Conservation (phyloP, 2,797 vertebrate species). For the Paguma larvata region DNA sequence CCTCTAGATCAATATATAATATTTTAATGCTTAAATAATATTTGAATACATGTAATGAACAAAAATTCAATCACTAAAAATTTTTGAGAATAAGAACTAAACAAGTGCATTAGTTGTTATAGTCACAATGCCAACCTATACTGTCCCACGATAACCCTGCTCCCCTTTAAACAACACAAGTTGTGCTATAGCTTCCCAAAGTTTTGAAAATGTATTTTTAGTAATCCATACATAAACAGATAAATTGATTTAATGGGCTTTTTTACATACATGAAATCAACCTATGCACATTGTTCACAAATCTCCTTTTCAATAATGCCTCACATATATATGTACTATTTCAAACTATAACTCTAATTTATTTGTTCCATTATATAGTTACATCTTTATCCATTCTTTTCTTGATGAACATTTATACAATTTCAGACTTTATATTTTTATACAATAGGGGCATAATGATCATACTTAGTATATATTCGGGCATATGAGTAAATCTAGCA, state of each 20-base stretch:
- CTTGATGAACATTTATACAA: not conserved
- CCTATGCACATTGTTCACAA: not conserved
- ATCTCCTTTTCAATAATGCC: not conserved
- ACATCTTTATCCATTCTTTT: not conserved
- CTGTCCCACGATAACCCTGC: not conserved
- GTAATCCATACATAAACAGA: not conserved
- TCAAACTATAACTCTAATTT: not conserved
- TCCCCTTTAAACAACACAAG: not conserved
- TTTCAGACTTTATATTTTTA: not conserved
- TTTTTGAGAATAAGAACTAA: not conserved
- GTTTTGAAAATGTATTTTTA: not conserved
- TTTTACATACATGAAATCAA: not conserved
- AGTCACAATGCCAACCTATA: no score
- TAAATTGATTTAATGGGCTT: not conserved
- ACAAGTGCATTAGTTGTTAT: not conserved
- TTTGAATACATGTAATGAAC: not conserved
- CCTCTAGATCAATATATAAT: not conserved
- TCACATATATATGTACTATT: not conserved
- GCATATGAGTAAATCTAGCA: not conserved
- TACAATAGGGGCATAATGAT: not conserved
- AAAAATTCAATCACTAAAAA: not conserved
- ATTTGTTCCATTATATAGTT: not conserved
- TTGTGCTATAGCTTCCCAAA: not conserved
- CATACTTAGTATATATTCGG: not conserved
- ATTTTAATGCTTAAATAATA: not conserved